A percentile compares a stretch with the other conserved stretches of the same genome.
Evolutionary conservation across 2,797 vertebrate species (phyloP).

Genomic region (Diplodus sargus): DNA sequence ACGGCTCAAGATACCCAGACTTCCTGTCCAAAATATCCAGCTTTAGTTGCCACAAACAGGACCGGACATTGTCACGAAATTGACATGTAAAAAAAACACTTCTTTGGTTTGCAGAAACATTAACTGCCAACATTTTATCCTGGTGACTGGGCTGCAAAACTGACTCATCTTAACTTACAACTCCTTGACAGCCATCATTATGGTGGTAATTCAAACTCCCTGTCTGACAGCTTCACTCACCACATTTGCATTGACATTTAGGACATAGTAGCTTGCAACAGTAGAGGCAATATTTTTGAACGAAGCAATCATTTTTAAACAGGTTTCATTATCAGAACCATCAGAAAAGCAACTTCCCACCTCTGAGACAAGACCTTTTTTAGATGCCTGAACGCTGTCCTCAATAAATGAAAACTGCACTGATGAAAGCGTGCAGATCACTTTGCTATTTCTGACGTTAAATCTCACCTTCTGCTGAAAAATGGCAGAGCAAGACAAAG

Average conservation of each 20-base stretch:
- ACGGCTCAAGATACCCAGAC: no score
- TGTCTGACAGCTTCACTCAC: no score
- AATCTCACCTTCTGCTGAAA: slow-evolving; percentile 10
- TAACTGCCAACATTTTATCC: no score
- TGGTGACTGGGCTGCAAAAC: no score
- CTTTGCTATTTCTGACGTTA: slow-evolving; percentile 2
- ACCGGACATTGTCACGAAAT: no score
- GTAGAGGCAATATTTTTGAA: background rate
- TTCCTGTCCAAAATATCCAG: no score
- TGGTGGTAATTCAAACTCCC: background rate
- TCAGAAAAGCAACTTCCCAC: background rate
- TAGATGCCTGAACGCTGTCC: background rate
- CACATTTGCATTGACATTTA: background rate
- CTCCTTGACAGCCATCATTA: slow-evolving; percentile 3
- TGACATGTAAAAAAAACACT: no score
- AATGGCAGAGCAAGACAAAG: slow-evolving; percentile 6
- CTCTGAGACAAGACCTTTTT: background rate
- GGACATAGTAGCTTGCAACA: background rate
- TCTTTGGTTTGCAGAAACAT: no score
- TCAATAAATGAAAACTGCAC: background rate
- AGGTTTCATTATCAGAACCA: background rate
- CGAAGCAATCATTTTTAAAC: background rate
- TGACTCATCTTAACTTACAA: background rate
- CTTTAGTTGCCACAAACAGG: no score
- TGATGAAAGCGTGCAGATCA: background rate